Base-by-base conservation (phyloP, 2,113 vertebrate genomes). In the Carlito syrichta region DNA sequence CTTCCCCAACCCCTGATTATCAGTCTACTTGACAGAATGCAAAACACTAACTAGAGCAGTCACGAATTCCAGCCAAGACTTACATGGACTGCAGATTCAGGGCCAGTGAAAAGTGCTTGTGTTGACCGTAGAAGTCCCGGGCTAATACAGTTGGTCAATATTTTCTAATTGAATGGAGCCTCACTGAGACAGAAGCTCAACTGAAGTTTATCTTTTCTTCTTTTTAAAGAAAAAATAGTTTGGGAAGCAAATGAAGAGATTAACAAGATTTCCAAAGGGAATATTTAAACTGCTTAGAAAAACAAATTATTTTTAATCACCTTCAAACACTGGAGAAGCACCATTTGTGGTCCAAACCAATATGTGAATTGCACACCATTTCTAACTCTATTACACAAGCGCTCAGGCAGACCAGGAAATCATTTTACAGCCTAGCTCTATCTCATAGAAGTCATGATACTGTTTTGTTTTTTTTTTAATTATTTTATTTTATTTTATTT, bases 231-330 rank as follows among this genome's bases (percentile, higher is more conserved):
- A 50, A 84, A 87, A n/a, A 73, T 58, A 73, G 43, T 89, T 96
- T 90, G 88, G 40, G 85, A 90, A 95, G 77, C 58, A 91, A 95
- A 86, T 78, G 45, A 92, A 96, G 74, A 88, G 58, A 76, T 87
- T 93, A 94, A 89, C 78, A 96, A 94, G 71, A 68, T 96, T 90
- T 94, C 76, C 73, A 81, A 66, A 93, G 84, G 85, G 90, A 96
- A 58, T 71, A 78, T 94, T 96, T 97, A 85, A 96, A 88, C 40
- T 9, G 14, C 77, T 95, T 68, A 91, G 71, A 73, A 92, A 96
- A 95, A 56, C 79, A 90, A 90, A 89, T 43, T 85, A 48, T 35
- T 95, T 74, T 90, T 91, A 94, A 96, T 94, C 91, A 95, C 71
- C 48, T 74, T 91, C 88, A 93, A 83, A 96, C 43, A 69, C 68